Evolutionary conservation across 2,888 invertebrate genomes (phyloP), one percentile per base, ranked within the genome.

Genomic region (Sycophila texana): DNA sequence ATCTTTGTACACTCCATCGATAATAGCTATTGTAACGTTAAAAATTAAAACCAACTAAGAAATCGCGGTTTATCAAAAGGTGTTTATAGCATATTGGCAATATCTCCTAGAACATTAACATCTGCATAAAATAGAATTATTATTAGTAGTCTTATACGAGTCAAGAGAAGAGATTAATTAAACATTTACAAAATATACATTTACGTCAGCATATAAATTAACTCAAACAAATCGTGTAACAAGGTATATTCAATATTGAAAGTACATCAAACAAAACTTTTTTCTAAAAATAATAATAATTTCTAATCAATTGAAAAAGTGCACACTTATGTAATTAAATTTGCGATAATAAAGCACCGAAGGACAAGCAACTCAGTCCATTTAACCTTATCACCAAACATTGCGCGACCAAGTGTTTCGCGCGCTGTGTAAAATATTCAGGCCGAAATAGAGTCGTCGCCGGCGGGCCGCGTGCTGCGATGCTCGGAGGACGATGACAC

Each of bases 401-500:
- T 16, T n/a, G 53, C n/a, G 0, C 49, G 4, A 3, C 57, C 13
- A 18, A 5, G 58, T 26, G 53, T 7, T 16, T 16, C 2, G 26
- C 26, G 18, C 47, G 14, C 49, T 61, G 65, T 71, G 73, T 78
- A 70, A 78, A 80, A 80, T 74, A 75, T 76, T 58, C 70, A 70
- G 57, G 20, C 18, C 14, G 74, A 78, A 82, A 82, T 82, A 77
- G 81, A 82, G 82, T 68, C 75, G 73, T 82, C 74, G 60, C 47
- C 14, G 12, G 47, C 47, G 70, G 30, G 39, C 10, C 16, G 16
- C 63, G 61, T 73, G 78, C 65, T 30, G 49, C 80, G 39, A 39
- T 60, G 14, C 58, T 57, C 51, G 18, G 55, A 61, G 82, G 78
- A 79, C 86, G 84, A 86, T 86, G 86, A 87, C 86, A 86, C 83